Base-by-base conservation (phyloP, 92 coral and sea anemone genomes). In the Galaxea fascicularis region DNA sequence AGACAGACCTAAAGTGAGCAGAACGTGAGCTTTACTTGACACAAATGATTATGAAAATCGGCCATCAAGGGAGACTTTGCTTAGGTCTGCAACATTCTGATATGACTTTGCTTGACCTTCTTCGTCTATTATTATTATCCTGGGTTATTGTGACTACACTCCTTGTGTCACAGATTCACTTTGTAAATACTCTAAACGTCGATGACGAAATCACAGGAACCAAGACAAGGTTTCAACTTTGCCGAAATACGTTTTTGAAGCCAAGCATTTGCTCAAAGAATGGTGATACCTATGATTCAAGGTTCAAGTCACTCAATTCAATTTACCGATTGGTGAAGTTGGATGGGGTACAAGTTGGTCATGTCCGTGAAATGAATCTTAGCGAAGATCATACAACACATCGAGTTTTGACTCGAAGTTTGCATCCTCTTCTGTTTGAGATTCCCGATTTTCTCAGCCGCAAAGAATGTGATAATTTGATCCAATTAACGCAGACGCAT, bases 311-410 rank as follows among this genome's bases (percentile, higher is more conserved):
- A 20, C 1, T 18, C 20, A 25, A 71, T 44, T 47, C 20, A 24
- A 26, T 71, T 53, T 81, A 39, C 0, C 56, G 69, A 26, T 41
- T 81, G 18, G 78, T 30, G 45, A 81, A 45, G 76, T 21, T 74
- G 45, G 25, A 59, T 21, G 91, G 91, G 0, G 88, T 87, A 27
- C 67, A 80, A 64, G 83, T 82, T 28, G 91, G 91, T 17, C 83
- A 87, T 82, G 74, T 82, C 31, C 88, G 70, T 15, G 65, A 57
- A 29, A 44, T 86, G 64, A 71, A 80, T 13, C 76, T 82, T n/a
- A 47, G n/a, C 25, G 79, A 25, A 22, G 44, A 46, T 52, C 67
- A 46, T 52, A 76, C 25, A 41, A 54, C 67, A 20, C 64, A 82
- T 39, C 65, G 45, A 16, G 85, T 81, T n/a, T 47, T 82, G 21